phyloP scores from a whole-genome alignment of 2,888 invertebrate genomes.

The Esperia sulphurella region DNA sequence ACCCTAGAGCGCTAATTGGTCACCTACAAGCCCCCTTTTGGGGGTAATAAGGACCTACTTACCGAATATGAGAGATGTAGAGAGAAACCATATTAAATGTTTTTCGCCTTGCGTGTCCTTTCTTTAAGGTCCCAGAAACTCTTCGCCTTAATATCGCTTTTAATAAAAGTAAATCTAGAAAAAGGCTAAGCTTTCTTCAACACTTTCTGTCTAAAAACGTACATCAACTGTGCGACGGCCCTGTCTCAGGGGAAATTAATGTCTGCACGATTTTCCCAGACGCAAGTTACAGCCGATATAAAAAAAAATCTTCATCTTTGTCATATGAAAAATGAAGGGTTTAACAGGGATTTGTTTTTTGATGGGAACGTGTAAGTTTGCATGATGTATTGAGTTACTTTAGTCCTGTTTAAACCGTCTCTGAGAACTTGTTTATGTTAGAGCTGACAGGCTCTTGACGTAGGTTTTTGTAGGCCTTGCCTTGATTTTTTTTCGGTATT shows the following conservation, averaged over 20 bases:
- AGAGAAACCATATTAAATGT: no score
- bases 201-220: not conserved
- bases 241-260: conserved; percentile 36
- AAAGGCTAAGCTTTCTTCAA: not conserved
- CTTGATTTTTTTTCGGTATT: no score
- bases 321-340: conserved; percentile 25
- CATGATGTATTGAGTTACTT: not conserved
- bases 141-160: not conserved
- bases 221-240: conserved; percentile 15
- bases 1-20: no score
- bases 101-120: no score
- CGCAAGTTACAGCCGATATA: conserved; percentile 25
- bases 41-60: no score
- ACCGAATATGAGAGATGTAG: no score
- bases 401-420: not conserved
- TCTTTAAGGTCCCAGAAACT: no score
- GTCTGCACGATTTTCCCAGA: conserved; percentile 21
- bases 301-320: conserved; percentile 21
- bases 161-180: not conserved
- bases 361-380: not conserved
- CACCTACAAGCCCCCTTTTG: no score
- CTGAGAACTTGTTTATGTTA: not conserved
- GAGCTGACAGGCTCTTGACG: not conserved
- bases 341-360: conserved; percentile 2
- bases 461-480: not conserved